Evolutionary conservation across 1,140 invertebrate species (phyloP).

Genomic region (Lamellibrachia luymesi): DNA sequence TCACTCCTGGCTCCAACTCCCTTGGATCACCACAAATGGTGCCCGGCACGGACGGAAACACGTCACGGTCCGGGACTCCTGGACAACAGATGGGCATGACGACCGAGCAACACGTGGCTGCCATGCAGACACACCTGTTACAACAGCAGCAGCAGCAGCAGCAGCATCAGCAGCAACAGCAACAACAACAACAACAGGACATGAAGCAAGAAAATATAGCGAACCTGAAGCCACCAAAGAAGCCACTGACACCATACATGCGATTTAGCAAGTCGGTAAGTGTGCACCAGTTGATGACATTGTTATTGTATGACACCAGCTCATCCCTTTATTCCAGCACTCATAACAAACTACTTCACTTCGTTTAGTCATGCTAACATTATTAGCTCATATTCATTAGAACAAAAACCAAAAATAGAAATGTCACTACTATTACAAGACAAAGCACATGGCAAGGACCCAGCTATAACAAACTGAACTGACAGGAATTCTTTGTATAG

Average conservation of each 20-base stretch:
- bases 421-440: too few species aligned
- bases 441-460: too few species aligned
- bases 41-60: background rate
- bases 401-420: too few species aligned
- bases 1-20: background rate
- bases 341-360: too few species aligned
- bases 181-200: background rate
- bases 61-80: slow-evolving; percentile 9
- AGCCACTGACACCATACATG: slow-evolving; percentile 30
- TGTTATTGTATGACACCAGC: too few species aligned
- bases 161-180: slow-evolving; percentile 6
- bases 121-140: background rate
- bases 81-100: background rate
- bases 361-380: too few species aligned
- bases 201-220: slow-evolving; percentile 16
- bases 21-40: background rate
- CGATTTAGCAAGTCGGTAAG: slow-evolving; percentile 31
- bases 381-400: too few species aligned
- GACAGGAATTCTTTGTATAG: too few species aligned
- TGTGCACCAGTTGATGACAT: slow-evolving; percentile 3
- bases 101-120: background rate
- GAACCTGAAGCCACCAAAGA: slow-evolving; percentile 29
- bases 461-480: too few species aligned
- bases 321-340: too few species aligned
- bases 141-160: slow-evolving; percentile 13